Conservation (phyloP, 2,888 invertebrate species). For the Pyrrhopygopsis socrates region DNA sequence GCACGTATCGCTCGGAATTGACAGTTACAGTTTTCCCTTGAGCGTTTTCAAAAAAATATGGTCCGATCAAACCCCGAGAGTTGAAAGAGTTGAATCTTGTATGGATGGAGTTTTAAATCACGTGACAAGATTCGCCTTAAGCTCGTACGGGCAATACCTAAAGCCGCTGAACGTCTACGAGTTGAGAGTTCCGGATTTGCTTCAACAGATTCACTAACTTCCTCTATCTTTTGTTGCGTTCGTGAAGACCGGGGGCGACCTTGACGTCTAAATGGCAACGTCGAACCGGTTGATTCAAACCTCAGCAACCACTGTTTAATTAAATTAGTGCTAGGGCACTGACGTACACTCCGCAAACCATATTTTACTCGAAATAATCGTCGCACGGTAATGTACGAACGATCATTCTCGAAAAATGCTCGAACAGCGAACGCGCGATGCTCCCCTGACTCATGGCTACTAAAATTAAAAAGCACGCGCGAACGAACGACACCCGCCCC, state of each 20-base stretch:
- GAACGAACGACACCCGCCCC: neutral
- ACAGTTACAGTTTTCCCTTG: conserved; percentile 3
- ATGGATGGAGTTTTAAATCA: neutral
- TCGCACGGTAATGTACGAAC: conserved; percentile 53
- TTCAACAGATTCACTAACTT: conserved; percentile 48
- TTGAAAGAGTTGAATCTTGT: neutral
- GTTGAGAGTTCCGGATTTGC: conserved; percentile 46
- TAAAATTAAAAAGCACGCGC: neutral
- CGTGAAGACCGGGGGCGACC: conserved; percentile 30
- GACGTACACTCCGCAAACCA: conserved; percentile 52
- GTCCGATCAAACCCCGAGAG: conserved; percentile 9
- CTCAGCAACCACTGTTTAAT: conserved; percentile 54
- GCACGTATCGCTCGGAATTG: conserved; percentile 9
- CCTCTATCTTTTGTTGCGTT: conserved; percentile 33
- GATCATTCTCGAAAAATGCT: conserved; percentile 35
- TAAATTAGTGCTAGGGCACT: conserved; percentile 47
- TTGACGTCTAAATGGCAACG: conserved; percentile 46
- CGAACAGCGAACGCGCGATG: conserved; percentile 34
- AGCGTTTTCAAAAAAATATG: conserved; percentile 20
- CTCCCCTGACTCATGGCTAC: conserved; percentile 47
- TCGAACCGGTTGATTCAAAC: conserved; percentile 66
- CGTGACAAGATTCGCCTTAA: neutral
- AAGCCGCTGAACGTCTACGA: conserved; percentile 2
- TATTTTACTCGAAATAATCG: conserved; percentile 59
- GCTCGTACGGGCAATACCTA: neutral